A percentile compares a stretch with the other conserved stretches of the same genome.
Evolutionary conservation across 1,140 invertebrate species (phyloP).

Genomic region (Oedothorax gibbosus): DNA sequence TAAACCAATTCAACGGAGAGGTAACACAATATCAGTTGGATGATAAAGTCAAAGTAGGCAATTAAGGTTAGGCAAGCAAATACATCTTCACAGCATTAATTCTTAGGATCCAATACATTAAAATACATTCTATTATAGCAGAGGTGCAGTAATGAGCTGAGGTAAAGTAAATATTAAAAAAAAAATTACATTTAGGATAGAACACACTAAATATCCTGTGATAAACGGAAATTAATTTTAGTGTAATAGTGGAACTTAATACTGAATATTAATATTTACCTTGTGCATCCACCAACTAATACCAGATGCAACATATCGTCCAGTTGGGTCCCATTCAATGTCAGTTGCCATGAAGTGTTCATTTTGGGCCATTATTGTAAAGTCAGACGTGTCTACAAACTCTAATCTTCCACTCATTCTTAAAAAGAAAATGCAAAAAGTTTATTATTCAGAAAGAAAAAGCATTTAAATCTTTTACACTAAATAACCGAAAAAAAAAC

Average conservation of each 20-base stretch:
- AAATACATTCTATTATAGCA: too few relatives aligned
- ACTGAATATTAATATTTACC: slow-evolving; percentile 68
- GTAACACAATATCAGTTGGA: too few relatives aligned
- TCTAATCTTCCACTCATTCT: slow-evolving; percentile 90
- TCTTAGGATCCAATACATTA: too few relatives aligned
- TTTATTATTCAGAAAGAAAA: background rate
- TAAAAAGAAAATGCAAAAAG: slow-evolving; percentile 19
- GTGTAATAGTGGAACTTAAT: slow-evolving; percentile 3
- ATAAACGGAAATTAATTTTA: background rate
- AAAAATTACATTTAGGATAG: background rate
- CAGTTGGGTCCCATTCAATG: slow-evolving; percentile 99
- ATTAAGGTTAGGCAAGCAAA: too few relatives aligned
- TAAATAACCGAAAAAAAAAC: background rate
- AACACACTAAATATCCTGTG: background rate
- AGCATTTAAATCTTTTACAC: background rate
- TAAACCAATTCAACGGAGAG: too few relatives aligned
- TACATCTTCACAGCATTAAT: too few relatives aligned
- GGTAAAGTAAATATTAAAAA: background rate
- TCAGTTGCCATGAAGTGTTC: slow-evolving; percentile 96
- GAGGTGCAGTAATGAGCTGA: too few relatives aligned
- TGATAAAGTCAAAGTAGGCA: too few relatives aligned
- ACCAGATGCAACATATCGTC: slow-evolving; percentile 94
- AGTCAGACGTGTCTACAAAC: slow-evolving; percentile 95
- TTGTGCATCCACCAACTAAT: slow-evolving; percentile 97
- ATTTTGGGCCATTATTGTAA: slow-evolving; percentile 90